Percentiles rank a stretch among this genome's conserved stretches.
phyloP scores from a whole-genome alignment of 1,140 invertebrate species.

The Drosophila watanabei region DNA sequence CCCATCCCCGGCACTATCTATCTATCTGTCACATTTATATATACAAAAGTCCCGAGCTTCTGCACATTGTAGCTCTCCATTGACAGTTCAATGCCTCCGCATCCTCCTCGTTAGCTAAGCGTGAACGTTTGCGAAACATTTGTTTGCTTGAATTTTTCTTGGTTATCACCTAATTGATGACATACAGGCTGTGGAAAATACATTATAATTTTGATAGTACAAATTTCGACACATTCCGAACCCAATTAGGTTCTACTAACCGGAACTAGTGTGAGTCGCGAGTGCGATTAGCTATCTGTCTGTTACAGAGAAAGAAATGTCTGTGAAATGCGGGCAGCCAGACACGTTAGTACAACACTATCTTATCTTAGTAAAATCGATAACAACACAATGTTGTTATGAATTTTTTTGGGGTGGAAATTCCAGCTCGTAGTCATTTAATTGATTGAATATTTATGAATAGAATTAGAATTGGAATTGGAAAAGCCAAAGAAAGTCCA shows the following conservation, averaged over 20 bases:
- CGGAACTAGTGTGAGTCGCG: conserved; percentile 59
- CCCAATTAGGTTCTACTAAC: conserved; percentile 28
- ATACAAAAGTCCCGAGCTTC: not conserved
- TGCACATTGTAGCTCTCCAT: conserved; percentile 40
- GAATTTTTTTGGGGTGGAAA: not conserved
- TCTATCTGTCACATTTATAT: conserved; percentile 8
- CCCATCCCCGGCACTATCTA: conserved; percentile 49
- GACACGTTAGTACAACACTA: conserved; percentile 5
- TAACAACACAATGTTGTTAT: conserved; percentile 4
- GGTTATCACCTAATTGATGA: conserved; percentile 54
- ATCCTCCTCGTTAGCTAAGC: not conserved
- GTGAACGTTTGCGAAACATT: conserved; percentile 49
- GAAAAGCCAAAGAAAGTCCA: not conserved
- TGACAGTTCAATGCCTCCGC: conserved; percentile 69
- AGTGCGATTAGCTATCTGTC: conserved; percentile 13
- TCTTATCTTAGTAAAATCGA: conserved; percentile 12
- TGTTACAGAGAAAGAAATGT: conserved; percentile 12
- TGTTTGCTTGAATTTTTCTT: conserved; percentile 24
- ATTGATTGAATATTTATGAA: not conserved
- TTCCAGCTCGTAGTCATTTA: not conserved
- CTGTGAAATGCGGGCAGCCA: conserved; percentile 5
- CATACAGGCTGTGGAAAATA: conserved; percentile 38
- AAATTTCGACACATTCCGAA: conserved; percentile 35
- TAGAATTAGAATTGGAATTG: too few species aligned
- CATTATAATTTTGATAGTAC: conserved; percentile 59